phyloP scores from a whole-genome alignment of 2,888 invertebrate species.

The Carpatolechia fugitivella region DNA sequence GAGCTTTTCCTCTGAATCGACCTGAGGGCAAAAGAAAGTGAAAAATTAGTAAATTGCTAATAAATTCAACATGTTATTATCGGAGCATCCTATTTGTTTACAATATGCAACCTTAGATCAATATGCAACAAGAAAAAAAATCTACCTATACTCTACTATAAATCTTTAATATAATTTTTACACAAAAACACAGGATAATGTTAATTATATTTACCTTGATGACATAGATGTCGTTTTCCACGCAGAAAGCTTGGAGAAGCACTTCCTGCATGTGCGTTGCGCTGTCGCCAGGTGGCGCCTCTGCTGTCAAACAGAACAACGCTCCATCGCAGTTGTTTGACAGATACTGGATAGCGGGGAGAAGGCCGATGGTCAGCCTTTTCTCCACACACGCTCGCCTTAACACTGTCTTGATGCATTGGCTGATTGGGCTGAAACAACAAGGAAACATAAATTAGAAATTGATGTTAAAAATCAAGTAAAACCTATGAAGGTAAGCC shows the following conservation, averaged over 20 bases:
- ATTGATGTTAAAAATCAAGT: background rate
- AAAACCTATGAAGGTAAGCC: too few species aligned
- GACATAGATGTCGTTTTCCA: slow-evolving; percentile 87
- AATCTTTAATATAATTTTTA: too few species aligned
- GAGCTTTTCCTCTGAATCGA: slow-evolving; percentile 76
- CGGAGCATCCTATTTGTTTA: too few species aligned
- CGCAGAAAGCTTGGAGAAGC: slow-evolving; percentile 87
- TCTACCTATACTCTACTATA: too few species aligned
- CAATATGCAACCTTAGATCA: too few species aligned
- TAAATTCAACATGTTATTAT: background rate
- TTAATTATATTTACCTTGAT: slow-evolving; percentile 78
- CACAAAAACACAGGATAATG: background rate
- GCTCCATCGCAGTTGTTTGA: slow-evolving; percentile 81
- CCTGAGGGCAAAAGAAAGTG: slow-evolving; percentile 66
- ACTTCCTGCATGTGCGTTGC: slow-evolving; percentile 89
- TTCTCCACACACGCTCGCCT: slow-evolving; percentile 76
- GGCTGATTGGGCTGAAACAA: slow-evolving; percentile 70
- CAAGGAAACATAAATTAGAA: slow-evolving; percentile 8
- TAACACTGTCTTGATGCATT: slow-evolving; percentile 76
- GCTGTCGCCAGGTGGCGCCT: slow-evolving; percentile 84
- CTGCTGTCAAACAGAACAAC: slow-evolving; percentile 84
- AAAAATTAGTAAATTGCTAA: slow-evolving; percentile 26
- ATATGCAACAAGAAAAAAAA: too few species aligned
- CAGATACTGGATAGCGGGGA: slow-evolving; percentile 81
- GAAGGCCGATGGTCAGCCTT: slow-evolving; percentile 81